A percentile compares a stretch with the other conserved stretches of the same genome.
Conservation (phyloP, 2,888 invertebrate genomes). For the Ectobius pallidus region DNA sequence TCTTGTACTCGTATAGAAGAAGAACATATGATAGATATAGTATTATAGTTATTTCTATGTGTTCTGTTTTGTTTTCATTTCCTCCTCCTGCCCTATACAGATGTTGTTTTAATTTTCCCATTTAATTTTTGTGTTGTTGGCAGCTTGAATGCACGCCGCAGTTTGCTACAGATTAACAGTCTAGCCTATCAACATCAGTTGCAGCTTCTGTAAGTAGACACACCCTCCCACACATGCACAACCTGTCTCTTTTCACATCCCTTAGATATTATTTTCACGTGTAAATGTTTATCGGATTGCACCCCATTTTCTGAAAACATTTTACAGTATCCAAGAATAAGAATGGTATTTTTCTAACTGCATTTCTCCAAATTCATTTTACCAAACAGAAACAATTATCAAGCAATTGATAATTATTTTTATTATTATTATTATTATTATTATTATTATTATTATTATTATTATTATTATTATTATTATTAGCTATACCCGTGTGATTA, state of each 20-base stretch:
- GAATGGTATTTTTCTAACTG: no score
- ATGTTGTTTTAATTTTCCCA: constrained; percentile 49
- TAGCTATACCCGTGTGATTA: no score
- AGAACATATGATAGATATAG: constrained; percentile 21
- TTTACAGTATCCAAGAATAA: no score
- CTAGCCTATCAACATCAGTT: constrained; percentile 73
- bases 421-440: no score
- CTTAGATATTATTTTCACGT: no score
- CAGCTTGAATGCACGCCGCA: constrained; percentile 67
- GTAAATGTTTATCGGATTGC: constrained; percentile 46
- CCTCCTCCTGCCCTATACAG: constrained; percentile 46
- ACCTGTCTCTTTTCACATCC: constrained; percentile 24
- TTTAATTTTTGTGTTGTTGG: constrained; percentile 50
- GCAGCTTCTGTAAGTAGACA: constrained; percentile 70
- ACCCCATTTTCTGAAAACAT: no score
- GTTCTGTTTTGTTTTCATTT: constrained; percentile 40
- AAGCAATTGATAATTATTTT: no score
- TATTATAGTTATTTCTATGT: constrained; percentile 40
- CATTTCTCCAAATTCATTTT: no score
- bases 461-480: no score
- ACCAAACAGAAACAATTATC: no score
- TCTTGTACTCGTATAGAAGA: neutral
- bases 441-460: no score
- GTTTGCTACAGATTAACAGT: constrained; percentile 74
- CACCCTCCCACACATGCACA: neutral